These are phyloP conservation scores for Criorhina ranunculi DNA, from an alignment of 2,888 invertebrate genomes.

Conservation along the genomic window DNA sequence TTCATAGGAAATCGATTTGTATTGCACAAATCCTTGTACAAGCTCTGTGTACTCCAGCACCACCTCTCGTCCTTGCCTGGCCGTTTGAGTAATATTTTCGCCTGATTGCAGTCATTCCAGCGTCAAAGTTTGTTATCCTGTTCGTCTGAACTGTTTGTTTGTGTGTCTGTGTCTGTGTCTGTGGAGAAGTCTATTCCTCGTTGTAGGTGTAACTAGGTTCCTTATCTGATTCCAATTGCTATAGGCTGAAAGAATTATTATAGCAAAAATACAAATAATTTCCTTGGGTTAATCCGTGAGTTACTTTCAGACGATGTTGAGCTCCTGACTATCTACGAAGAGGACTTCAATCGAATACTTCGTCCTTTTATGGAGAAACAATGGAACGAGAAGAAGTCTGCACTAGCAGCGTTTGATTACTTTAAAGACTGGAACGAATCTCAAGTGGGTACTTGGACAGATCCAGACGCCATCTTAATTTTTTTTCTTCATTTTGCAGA, in stretches of 20 bases:
- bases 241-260: too few species aligned
- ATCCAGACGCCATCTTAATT: neutral
- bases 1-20: conserved; percentile 71
- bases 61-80: neutral
- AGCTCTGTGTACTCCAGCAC: too few species aligned
- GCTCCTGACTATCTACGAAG: conserved; percentile 87
- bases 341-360: conserved; percentile 85
- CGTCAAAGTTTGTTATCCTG: conserved; percentile 42
- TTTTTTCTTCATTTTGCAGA: conserved; percentile 67
- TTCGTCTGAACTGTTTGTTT: too few species aligned
- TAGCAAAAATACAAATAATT: conserved; percentile 60
- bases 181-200: conserved; percentile 35
- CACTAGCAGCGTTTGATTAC: conserved; percentile 81
- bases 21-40: conserved; percentile 27
- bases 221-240: conserved; percentile 72
- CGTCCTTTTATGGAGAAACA: conserved; percentile 80
- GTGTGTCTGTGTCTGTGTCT: too few species aligned
- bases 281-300: conserved; percentile 79
- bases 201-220: conserved; percentile 35
- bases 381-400: conserved; percentile 81
- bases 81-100: conserved; percentile 30
- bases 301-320: conserved; percentile 86
- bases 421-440: conserved; percentile 80
- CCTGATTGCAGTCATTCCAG: conserved; percentile 35
- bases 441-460: conserved; percentile 79